These are phyloP conservation scores for Struthidea cinerea DNA, from an alignment of 2,113 vertebrate species.

Conservation along the genomic window DNA sequence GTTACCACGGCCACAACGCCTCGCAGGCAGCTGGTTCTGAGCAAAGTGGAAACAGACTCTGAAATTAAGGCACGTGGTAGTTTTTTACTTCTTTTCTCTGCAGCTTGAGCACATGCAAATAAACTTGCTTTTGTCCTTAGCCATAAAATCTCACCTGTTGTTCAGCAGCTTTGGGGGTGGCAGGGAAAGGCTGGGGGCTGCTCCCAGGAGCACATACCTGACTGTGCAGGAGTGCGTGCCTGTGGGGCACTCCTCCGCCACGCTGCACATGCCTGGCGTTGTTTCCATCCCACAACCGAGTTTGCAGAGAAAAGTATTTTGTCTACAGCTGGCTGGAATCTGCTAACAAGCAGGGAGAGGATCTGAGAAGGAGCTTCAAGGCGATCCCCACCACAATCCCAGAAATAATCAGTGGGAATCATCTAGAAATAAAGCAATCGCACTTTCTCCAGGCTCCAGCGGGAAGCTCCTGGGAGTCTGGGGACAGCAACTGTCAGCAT, in stretches of 20 bases:
- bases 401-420: not conserved
- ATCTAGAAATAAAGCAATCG: not conserved
- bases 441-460: not conserved
- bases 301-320: constrained; percentile 38
- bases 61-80: not conserved
- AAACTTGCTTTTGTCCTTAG: not conserved
- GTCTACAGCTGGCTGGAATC: constrained; percentile 37
- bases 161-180: not conserved
- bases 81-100: not conserved
- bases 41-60: not conserved
- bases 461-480: not conserved
- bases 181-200: not conserved
- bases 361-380: not conserved
- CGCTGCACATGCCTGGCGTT: constrained; percentile 9
- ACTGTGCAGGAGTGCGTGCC: not conserved
- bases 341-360: constrained; percentile 25
- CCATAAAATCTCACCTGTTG: not conserved
- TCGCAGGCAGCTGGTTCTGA: not conserved
- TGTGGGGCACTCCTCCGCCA: not conserved
- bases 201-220: not conserved
- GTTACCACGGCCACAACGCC: not conserved
- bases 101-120: not conserved
- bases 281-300: constrained; percentile 34
- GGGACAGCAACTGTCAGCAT: not conserved
- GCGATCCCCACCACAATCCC: not conserved